Conservation (phyloP, 2,113 vertebrate genomes). For the Murina feae region DNA sequence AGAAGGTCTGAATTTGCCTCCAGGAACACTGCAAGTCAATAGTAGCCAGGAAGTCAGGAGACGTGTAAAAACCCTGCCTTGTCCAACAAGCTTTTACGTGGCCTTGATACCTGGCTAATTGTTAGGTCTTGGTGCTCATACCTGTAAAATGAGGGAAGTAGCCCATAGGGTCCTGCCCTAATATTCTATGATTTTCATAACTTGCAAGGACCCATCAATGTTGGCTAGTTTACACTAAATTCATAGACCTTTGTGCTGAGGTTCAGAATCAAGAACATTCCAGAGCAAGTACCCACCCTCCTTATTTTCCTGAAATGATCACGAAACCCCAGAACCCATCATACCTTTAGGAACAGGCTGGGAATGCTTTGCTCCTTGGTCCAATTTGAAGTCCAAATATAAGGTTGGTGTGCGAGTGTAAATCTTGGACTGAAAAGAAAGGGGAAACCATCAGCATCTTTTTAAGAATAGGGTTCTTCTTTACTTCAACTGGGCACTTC, state of each 20-base stretch:
- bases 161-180: neutral
- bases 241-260: neutral
- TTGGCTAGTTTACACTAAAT: slow-evolving; percentile 6
- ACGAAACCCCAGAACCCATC: neutral
- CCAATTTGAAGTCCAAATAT: slow-evolving; percentile 84
- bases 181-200: neutral
- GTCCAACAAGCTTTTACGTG: neutral
- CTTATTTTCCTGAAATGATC: neutral
- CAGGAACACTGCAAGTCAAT: neutral
- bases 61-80: neutral
- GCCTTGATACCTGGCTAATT: neutral
- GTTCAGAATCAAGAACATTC: neutral
- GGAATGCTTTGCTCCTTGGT: slow-evolving; percentile 76
- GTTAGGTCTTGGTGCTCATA: neutral
- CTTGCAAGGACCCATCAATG: neutral
- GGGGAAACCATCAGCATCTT: slow-evolving; percentile 20
- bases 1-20: neutral
- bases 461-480: neutral
- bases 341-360: slow-evolving; percentile 78
- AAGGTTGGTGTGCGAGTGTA: slow-evolving; percentile 84
- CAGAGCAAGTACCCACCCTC: neutral
- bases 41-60: neutral
- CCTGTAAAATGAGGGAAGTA: neutral
- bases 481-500: neutral
- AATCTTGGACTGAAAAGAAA: slow-evolving; percentile 81